A percentile compares a stretch with the other conserved stretches of the same genome.
Evolutionary conservation across 2,113 vertebrate species (phyloP).

Genomic region (Syngnathus typhle): DNA sequence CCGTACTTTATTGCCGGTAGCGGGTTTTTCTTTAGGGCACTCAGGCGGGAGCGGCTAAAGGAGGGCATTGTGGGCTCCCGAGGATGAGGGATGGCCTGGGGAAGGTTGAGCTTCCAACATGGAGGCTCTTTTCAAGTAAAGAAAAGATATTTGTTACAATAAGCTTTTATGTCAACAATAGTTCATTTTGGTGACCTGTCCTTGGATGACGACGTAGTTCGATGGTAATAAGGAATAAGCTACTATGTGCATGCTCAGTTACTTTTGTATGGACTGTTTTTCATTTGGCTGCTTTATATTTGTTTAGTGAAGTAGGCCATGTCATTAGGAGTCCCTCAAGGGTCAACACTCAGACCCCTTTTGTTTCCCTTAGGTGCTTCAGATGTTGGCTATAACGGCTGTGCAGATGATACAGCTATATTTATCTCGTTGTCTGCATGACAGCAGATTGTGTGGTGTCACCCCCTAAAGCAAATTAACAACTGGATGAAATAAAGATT

Average conservation of each 20-base stretch:
- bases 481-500: too few relatives aligned
- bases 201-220: background rate
- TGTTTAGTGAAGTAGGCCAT: background rate
- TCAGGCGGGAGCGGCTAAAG: slow-evolving; percentile 13
- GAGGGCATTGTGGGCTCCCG: slow-evolving; percentile 35
- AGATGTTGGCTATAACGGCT: too few relatives aligned
- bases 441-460: too few relatives aligned
- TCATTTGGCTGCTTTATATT: background rate
- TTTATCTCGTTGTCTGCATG: too few relatives aligned
- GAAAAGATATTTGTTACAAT: slow-evolving; percentile 38
- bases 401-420: too few relatives aligned
- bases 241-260: background rate
- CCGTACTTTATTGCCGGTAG: slow-evolving; percentile 41
- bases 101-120: slow-evolving; percentile 7
- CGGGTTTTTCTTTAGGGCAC: slow-evolving; percentile 47
- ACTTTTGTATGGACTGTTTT: background rate
- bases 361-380: too few relatives aligned
- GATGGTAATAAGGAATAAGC: background rate
- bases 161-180: background rate
- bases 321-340: too few relatives aligned
- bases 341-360: too few relatives aligned
- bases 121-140: slow-evolving; percentile 47
- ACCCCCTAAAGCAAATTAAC: too few relatives aligned
- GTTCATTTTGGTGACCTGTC: background rate
- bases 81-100: slow-evolving; percentile 37